These are phyloP conservation scores for Etia nguti DNA, from an alignment of 2,113 vertebrate species.

Conservation along the genomic window DNA sequence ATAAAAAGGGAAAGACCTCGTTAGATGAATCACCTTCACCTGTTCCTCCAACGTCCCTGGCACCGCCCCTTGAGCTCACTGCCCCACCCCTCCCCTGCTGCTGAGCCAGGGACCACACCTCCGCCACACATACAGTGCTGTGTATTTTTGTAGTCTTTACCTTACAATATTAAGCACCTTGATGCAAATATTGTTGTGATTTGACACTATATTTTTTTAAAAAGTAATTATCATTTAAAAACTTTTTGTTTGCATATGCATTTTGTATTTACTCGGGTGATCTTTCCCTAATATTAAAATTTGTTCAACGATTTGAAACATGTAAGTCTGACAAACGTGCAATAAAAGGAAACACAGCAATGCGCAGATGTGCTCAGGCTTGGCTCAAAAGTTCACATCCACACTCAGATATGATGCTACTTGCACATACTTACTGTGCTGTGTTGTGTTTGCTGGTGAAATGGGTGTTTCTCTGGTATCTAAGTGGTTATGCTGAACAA, in stretches of 20 bases:
- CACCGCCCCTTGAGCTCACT: accelerated
- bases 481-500: too few species aligned
- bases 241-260: too few species aligned
- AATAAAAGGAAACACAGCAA: not conserved
- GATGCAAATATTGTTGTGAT: not conserved
- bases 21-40: not conserved
- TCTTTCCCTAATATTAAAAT: not conserved
- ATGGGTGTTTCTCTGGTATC: not conserved
- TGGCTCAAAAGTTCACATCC: not conserved
- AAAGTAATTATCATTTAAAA: not conserved
- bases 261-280: not conserved
- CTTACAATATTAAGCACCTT: not conserved
- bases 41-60: not conserved
- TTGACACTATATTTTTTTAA: too few species aligned
- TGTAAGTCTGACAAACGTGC: not conserved
- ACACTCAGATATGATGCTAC: not conserved
- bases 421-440: not conserved
- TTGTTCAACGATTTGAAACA: not conserved
- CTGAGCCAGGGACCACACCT: not conserved
- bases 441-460: not conserved
- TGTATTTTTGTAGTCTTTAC: not conserved
- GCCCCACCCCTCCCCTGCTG: not conserved
- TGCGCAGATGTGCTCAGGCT: not conserved
- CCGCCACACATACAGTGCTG: not conserved
- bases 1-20: not conserved